Evolutionary conservation across 2,113 vertebrate genomes (phyloP).

Genomic region (Oostethus manadensis): DNA sequence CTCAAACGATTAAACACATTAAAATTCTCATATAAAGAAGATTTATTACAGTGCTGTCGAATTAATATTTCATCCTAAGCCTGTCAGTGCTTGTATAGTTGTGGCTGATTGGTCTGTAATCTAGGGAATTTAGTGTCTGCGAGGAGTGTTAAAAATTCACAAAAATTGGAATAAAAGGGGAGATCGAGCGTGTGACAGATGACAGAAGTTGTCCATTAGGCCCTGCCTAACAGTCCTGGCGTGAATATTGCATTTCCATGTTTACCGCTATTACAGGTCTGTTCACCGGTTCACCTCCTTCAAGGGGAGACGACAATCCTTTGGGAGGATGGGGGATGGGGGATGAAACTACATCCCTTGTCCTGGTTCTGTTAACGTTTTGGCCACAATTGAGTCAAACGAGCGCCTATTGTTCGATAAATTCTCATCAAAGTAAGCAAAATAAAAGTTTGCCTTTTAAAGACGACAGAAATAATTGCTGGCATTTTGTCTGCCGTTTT

Average conservation of each 20-base stretch:
- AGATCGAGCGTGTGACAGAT: slow-evolving; percentile 35
- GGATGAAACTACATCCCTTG: background rate
- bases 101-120: slow-evolving; percentile 2
- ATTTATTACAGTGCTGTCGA: background rate
- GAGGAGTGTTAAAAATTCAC: slow-evolving; percentile 30
- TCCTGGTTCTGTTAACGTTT: background rate
- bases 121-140: slow-evolving; percentile 3
- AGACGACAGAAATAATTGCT: too few species aligned
- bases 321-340: slow-evolving; percentile 28
- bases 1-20: slow-evolving; percentile 9
- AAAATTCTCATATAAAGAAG: slow-evolving; percentile 1
- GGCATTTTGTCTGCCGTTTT: too few species aligned
- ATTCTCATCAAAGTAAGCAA: too few species aligned
- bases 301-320: slow-evolving; percentile 32
- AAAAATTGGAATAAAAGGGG: slow-evolving; percentile 9
- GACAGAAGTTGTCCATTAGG: slow-evolving; percentile 59
- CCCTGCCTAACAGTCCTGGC: slow-evolving; percentile 23
- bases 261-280: slow-evolving; percentile 51
- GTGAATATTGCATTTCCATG: slow-evolving; percentile 55
- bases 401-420: background rate
- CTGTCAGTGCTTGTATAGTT: slow-evolving; percentile 4
- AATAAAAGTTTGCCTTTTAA: too few species aligned
- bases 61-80: slow-evolving; percentile 8
- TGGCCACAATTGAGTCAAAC: background rate
- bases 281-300: slow-evolving; percentile 40